phyloP scores from a whole-genome alignment of 2,797 vertebrate genomes.

The Anableps anableps region DNA sequence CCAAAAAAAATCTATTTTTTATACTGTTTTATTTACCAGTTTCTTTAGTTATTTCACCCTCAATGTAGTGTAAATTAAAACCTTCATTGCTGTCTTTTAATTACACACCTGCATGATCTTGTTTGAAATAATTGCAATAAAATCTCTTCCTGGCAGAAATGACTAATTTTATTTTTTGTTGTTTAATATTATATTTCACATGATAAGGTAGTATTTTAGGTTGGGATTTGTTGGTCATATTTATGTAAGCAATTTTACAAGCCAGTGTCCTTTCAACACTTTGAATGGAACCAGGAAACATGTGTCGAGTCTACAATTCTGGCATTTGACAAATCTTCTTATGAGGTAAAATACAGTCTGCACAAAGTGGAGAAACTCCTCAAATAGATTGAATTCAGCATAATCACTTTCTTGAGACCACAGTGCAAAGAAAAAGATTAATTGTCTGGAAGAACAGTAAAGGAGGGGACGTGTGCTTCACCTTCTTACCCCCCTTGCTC shows the following conservation, averaged over 20 bases:
- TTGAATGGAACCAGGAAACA: conserved; percentile 12
- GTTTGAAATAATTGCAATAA: neutral
- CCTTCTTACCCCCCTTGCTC: conserved; percentile 38
- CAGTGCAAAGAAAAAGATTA: conserved; percentile 62
- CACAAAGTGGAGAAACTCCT: conserved; percentile 50
- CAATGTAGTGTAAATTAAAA: neutral
- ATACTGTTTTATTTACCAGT: neutral
- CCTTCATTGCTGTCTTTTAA: neutral
- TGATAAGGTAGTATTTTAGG: neutral
- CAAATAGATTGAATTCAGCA: conserved; percentile 66
- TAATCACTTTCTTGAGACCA: conserved; percentile 63
- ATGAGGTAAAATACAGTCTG: conserved; percentile 40
- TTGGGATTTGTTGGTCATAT: conserved; percentile 8
- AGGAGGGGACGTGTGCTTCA: conserved; percentile 54
- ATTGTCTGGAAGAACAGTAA: conserved; percentile 60
- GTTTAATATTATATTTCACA: neutral
- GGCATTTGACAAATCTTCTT: conserved; percentile 35
- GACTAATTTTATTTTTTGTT: neutral
- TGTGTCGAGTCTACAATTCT: conserved; percentile 29
- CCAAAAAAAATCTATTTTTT: neutral
- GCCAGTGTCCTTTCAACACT: conserved; percentile 2
- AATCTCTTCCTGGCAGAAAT: neutral
- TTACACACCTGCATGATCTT: neutral
- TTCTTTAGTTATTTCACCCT: neutral
- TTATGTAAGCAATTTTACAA: neutral